These are phyloP conservation scores for Sebastes cheni DNA, from an alignment of 2,797 vertebrate genomes.

Conservation along the genomic window DNA sequence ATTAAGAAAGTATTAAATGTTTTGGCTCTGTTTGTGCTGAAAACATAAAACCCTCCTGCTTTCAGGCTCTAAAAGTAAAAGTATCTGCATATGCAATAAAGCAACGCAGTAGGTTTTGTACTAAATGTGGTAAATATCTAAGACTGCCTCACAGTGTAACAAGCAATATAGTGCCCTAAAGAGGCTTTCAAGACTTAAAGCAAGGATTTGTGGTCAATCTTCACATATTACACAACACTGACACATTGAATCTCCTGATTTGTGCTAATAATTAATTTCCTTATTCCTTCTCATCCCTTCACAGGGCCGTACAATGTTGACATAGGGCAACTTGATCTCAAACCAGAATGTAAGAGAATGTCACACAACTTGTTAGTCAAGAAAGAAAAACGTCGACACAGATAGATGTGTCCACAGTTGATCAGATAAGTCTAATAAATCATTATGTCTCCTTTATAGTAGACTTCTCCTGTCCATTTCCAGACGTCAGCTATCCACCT, in stretches of 20 bases:
- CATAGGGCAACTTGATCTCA: conserved; percentile 65
- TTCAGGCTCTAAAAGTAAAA: neutral
- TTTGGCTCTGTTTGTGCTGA: neutral
- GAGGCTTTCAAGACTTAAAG: neutral
- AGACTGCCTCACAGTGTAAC: neutral
- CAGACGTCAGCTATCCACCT: conserved; percentile 73
- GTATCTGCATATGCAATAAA: neutral
- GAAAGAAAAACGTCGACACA: neutral
- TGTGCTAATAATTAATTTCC: neutral
- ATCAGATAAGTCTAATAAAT: neutral
- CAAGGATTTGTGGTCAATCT: neutral
- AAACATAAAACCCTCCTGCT: neutral
- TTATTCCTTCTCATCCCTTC: neutral
- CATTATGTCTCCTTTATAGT: conserved; percentile 22
- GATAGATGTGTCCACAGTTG: neutral
- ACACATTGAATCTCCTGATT: neutral
- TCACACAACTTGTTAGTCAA: neutral
- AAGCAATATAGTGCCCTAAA: neutral
- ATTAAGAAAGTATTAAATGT: neutral
- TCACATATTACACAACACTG: neutral
- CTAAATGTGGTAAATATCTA: neutral
- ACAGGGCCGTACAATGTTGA: conserved; percentile 71
- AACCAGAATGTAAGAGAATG: conserved; percentile 70
- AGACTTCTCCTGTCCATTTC: conserved; percentile 78
- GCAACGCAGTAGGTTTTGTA: neutral